Conservation (phyloP, 2,888 invertebrate genomes). For the Crossocerus cetratus region DNA sequence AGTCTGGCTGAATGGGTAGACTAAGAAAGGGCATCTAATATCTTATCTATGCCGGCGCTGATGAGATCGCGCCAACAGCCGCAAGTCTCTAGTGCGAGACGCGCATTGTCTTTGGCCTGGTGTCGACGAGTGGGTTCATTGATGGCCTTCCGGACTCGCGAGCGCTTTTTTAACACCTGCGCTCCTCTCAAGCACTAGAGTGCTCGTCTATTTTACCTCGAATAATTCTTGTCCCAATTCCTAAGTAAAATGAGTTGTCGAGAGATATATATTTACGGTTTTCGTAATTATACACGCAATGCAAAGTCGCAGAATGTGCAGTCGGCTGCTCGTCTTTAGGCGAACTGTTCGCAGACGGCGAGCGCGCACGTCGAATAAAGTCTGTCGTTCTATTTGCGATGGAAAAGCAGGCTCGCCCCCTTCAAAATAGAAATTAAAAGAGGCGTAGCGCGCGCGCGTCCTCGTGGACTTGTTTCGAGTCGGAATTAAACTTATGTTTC, state of each 20-base stretch:
- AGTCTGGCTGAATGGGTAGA: conserved; percentile 11
- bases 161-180: neutral
- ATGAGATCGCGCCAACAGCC: conserved; percentile 64
- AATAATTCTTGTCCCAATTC: no score
- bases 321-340: no score
- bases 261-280: no score
- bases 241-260: no score
- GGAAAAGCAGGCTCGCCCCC: neutral
- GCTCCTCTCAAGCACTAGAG: neutral
- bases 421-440: conserved; percentile 14
- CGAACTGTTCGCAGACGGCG: no score
- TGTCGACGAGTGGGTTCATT: conserved; percentile 14
- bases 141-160: neutral
- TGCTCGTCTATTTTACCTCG: no score
- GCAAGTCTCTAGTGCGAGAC: conserved; percentile 64
- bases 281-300: no score
- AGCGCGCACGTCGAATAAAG: no score
- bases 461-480: conserved; percentile 42
- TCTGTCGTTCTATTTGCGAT: no score
- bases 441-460: conserved; percentile 15
- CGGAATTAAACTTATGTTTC: conserved; percentile 53
- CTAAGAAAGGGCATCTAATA: conserved; percentile 13
- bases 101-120: conserved; percentile 32
- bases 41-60: conserved; percentile 41
- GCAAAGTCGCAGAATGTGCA: no score